These are phyloP conservation scores for Silurus aristotelis DNA, from an alignment of 2,797 vertebrate species.

Conservation along the genomic window DNA sequence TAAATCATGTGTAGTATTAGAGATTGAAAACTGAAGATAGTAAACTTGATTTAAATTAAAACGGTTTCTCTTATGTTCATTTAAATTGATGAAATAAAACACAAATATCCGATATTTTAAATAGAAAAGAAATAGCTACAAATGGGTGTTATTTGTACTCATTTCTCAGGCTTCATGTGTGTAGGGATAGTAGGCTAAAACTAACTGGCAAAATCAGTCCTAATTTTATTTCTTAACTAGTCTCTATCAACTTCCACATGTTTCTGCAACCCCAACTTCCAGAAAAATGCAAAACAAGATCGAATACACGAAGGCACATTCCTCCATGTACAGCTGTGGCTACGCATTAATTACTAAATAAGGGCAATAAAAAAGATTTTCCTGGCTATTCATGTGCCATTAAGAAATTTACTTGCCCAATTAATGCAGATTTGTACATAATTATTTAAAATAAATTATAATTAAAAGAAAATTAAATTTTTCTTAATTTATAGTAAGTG, in stretches of 20 bases:
- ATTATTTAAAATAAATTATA: background rate
- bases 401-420: background rate
- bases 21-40: background rate
- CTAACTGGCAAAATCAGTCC: background rate
- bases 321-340: background rate
- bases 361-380: background rate
- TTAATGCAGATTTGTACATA: background rate
- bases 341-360: background rate
- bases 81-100: background rate
- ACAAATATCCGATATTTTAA: no score
- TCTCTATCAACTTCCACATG: background rate
- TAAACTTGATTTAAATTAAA: background rate
- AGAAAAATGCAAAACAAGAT: no score
- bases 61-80: background rate
- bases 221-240: background rate
- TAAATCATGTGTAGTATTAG: no score
- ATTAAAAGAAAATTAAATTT: no score
- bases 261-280: no score
- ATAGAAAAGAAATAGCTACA: background rate
- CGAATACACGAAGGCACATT: background rate
- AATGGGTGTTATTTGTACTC: background rate
- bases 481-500: background rate
- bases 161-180: background rate
- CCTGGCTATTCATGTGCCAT: background rate
- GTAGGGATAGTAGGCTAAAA: background rate